These are phyloP conservation scores for Papio anubis DNA, from an alignment of 2,113 vertebrate genomes.

Conservation along the genomic window DNA sequence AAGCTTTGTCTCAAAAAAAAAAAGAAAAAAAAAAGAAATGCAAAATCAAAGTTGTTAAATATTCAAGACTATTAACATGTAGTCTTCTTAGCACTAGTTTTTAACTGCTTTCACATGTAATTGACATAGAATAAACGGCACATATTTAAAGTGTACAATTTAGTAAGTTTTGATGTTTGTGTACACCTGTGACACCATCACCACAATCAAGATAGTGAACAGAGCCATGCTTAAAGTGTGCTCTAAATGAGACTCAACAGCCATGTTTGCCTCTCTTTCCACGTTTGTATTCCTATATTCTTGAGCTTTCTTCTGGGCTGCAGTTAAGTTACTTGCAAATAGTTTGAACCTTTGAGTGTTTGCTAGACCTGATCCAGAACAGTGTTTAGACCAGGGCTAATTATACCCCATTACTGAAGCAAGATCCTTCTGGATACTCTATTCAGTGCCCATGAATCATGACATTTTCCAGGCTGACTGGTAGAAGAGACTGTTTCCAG, in stretches of 20 bases:
- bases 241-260: no score
- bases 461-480: not conserved
- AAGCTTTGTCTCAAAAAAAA: no score
- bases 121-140: not conserved
- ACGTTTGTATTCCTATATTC: not conserved
- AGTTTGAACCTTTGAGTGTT: not conserved
- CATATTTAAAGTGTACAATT: not conserved
- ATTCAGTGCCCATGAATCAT: not conserved
- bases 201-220: not conserved
- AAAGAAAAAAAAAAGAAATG: conserved; percentile 53
- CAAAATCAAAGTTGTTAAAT: conserved; percentile 76
- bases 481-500: not conserved
- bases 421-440: not conserved
- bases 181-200: not conserved
- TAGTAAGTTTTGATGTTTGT: not conserved
- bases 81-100: conserved; percentile 73
- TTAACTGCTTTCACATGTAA: not conserved
- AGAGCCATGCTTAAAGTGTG: not conserved
- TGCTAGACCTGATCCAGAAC: not conserved
- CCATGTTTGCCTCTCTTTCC: not conserved
- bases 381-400: not conserved
- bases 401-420: not conserved
- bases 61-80: conserved; percentile 75
- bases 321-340: not conserved
- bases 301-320: not conserved